Conservation (phyloP, 1,140 invertebrate genomes). For the Aethina tumida region DNA sequence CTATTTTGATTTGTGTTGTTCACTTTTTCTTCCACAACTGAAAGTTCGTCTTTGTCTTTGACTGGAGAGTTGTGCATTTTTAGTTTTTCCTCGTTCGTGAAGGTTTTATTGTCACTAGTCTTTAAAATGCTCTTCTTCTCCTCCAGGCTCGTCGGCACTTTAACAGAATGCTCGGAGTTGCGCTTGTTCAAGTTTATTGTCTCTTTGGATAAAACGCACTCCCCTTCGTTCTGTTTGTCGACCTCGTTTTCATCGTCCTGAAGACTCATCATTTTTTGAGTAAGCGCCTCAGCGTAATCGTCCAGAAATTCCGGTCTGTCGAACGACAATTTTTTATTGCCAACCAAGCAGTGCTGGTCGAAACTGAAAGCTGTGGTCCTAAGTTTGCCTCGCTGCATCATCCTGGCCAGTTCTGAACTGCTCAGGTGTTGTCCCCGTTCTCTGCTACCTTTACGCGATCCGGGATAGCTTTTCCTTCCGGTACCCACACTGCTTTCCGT, state of each 20-base stretch:
- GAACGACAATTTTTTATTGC: slow-evolving; percentile 31
- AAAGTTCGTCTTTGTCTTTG: too few relatives aligned
- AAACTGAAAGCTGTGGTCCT: slow-evolving; percentile 31
- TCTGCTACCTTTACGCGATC: slow-evolving; percentile 48
- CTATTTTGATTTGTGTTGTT: slow-evolving; percentile 15
- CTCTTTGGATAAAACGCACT: slow-evolving; percentile 31
- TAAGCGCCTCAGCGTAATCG: slow-evolving; percentile 30
- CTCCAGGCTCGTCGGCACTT: slow-evolving; percentile 20
- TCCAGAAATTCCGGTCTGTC: slow-evolving; percentile 33
- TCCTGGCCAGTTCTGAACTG: slow-evolving; percentile 24
- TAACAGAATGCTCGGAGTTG: slow-evolving; percentile 32
- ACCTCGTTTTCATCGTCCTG: slow-evolving; percentile 15
- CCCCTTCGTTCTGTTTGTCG: slow-evolving; percentile 13
- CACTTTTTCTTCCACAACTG: slow-evolving; percentile 1
- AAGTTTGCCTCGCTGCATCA: slow-evolving; percentile 31
- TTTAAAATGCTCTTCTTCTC: slow-evolving; percentile 33
- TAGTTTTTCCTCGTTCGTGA: slow-evolving; percentile 18
- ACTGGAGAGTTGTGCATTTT: slow-evolving; percentile 14
- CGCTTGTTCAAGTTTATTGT: slow-evolving; percentile 33
- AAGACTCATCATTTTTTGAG: slow-evolving; percentile 23
- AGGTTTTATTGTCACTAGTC: slow-evolving; percentile 20
- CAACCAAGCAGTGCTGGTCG: slow-evolving; percentile 30
- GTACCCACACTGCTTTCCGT: slow-evolving; percentile 46
- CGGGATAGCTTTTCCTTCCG: slow-evolving; percentile 49
- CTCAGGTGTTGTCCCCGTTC: slow-evolving; percentile 38